Percentiles rank a stretch among this genome's conserved stretches.
These are phyloP conservation scores for Dryomyza anilis DNA, from an alignment of 2,888 invertebrate species.

Conservation along the genomic window DNA sequence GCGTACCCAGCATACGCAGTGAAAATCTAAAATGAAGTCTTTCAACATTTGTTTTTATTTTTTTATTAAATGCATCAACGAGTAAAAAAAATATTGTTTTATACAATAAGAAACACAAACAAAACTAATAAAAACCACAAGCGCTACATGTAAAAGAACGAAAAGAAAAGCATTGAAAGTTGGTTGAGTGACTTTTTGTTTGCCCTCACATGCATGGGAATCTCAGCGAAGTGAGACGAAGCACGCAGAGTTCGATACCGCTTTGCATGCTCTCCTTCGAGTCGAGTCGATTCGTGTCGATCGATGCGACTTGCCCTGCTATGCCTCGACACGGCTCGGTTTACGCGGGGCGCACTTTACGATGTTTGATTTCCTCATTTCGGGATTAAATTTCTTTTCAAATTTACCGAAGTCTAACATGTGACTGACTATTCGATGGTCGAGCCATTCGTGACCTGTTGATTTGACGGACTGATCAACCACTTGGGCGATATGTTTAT, in stretches of 20 bases:
- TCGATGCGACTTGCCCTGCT: background rate
- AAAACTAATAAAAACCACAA: constrained; percentile 15
- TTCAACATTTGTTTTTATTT: constrained; percentile 5
- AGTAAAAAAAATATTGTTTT: constrained; percentile 51
- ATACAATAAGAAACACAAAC: constrained; percentile 36
- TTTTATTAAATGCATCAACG: constrained; percentile 55
- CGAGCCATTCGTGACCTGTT: background rate
- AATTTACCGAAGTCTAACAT: constrained; percentile 47
- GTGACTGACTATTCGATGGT: background rate
- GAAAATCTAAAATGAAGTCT: background rate
- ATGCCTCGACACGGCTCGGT: background rate
- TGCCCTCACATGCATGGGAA: constrained; percentile 41
- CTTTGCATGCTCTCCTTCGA: background rate
- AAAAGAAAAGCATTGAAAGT: constrained; percentile 4
- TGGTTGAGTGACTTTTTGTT: constrained; percentile 29
- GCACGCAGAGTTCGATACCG: constrained; percentile 8
- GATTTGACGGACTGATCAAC: background rate
- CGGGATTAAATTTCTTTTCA: constrained; percentile 57
- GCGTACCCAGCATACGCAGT: background rate
- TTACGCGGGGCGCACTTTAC: constrained; percentile 44
- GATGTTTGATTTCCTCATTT: constrained; percentile 60
- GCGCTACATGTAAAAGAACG: background rate
- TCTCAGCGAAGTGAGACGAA: constrained; percentile 34
- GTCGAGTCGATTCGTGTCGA: background rate
- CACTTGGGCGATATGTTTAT: constrained; percentile 21